phyloP scores from a whole-genome alignment of 2,797 vertebrate genomes.

The Chaunax sp. region DNA sequence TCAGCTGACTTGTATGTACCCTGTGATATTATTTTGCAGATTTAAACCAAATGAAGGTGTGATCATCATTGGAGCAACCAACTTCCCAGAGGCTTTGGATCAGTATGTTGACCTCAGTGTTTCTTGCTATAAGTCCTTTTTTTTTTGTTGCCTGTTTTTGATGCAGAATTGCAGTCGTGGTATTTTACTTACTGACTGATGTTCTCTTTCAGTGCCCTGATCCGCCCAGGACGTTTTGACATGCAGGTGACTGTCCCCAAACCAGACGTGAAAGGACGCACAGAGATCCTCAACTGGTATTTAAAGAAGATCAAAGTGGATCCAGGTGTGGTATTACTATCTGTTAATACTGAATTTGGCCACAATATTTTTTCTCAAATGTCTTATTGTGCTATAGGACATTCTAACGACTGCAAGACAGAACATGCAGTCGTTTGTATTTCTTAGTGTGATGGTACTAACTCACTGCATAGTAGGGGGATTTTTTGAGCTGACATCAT shows the following conservation, averaged over 20 bases:
- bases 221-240: constrained; percentile 97
- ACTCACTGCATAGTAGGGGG: too few relatives aligned
- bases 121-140: neutral
- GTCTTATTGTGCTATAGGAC: too few relatives aligned
- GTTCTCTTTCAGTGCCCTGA: constrained; percentile 86
- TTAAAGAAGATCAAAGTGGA: constrained; percentile 98
- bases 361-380: too few relatives aligned
- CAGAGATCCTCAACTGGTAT: constrained; percentile 98
- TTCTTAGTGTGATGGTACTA: too few relatives aligned
- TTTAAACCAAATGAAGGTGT: constrained; percentile 99
- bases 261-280: constrained; percentile 96
- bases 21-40: constrained; percentile 70
- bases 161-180: neutral
- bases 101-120: constrained; percentile 87
- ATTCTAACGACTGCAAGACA: neutral
- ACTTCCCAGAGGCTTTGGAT: constrained; percentile 98
- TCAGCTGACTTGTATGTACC: neutral
- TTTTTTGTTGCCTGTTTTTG: neutral
- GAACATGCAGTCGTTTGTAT: neutral
- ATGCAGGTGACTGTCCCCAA: constrained; percentile 98
- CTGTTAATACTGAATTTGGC: neutral
- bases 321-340: constrained; percentile 65
- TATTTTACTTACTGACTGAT: constrained; percentile 5
- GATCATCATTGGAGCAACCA: constrained; percentile 98
- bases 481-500: neutral